Base-by-base conservation (phyloP, 37 sponge, comb jelly and placozoan species). In the Beroe forskalii region DNA sequence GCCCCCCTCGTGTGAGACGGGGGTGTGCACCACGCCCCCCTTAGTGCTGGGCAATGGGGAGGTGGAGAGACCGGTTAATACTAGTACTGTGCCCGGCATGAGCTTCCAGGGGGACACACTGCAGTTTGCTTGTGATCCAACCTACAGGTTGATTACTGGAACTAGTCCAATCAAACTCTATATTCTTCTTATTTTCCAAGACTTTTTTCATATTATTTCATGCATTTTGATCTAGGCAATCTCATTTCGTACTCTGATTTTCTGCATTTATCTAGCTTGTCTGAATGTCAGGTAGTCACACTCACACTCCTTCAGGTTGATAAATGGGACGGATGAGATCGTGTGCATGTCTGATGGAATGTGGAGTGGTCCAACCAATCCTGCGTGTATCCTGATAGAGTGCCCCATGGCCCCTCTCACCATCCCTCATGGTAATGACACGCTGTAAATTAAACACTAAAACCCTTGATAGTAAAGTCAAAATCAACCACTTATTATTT, bases 391-490 rank as follows among this genome's bases (percentile, higher is more conserved):
- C 28, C 86, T 80, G n/a, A 44, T 80, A 28, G 44, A n/a, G n/a
- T 80, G 86, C 31, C 86, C 86, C 8, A 44, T 80, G 86, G 55
- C 86, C 14, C 86, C 86, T 23, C 55, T 80, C 1, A 43, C 28
- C 1, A 80, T 80, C 1, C 30, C n/a, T 1, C 86, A 80, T 43
- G 86, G 86, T 28, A n/a, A n/a, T n/a, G n/a, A n/a, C n/a, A n/a
- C n/a, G n/a, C n/a, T n/a, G n/a, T n/a, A n/a, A n/a, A n/a, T n/a
- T n/a, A n/a, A n/a, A n/a, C n/a, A n/a, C n/a, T n/a, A n/a, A n/a
- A n/a, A n/a, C n/a, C n/a, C n/a, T n/a, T n/a, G n/a, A n/a, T n/a
- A n/a, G n/a, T n/a, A n/a, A n/a, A n/a, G n/a, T n/a, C n/a, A n/a
- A n/a, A n/a, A n/a, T n/a, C n/a, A n/a, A n/a, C n/a, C n/a, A n/a